A percentile compares a stretch with the other conserved stretches of the same genome.
phyloP scores from a whole-genome alignment of 2,113 vertebrate genomes.

The Gorsachius goisagi region DNA sequence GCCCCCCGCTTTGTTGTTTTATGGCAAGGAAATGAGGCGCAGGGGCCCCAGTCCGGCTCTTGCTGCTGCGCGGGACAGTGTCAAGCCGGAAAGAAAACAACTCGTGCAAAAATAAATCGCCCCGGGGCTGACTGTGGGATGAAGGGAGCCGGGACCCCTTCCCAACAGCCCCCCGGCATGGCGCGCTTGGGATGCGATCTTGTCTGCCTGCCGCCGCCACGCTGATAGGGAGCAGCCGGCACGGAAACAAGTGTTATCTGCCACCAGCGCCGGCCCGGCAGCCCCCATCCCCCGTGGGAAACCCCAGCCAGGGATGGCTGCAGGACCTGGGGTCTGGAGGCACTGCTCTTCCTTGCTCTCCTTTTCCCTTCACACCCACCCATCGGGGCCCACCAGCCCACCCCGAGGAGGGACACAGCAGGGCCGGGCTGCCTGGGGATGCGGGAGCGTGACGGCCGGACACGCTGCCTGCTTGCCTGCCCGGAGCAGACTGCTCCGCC shows the following conservation, averaged over 20 bases:
- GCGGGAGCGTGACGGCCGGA: neutral
- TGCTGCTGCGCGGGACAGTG: neutral
- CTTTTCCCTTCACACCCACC: neutral
- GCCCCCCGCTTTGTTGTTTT: slow-evolving; percentile 52
- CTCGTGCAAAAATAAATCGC: slow-evolving; percentile 19
- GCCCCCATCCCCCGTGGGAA: neutral
- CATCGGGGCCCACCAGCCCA: neutral
- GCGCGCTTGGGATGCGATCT: neutral
- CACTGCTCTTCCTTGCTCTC: neutral
- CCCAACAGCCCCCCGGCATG: accelerated
- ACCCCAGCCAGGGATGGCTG: accelerated
- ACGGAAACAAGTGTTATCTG: slow-evolving; percentile 23
- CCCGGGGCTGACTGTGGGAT: neutral
- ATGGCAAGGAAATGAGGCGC: slow-evolving; percentile 53
- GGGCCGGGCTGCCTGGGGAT: neutral
- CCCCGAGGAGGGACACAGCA: neutral
- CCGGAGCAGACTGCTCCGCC: neutral
- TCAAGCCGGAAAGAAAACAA: slow-evolving; percentile 65
- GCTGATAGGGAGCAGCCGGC: neutral
- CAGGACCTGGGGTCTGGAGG: neutral
- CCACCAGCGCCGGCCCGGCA: neutral
- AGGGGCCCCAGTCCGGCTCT: neutral
- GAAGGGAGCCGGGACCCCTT: neutral
- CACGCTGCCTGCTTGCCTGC: neutral
- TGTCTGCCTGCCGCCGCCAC: neutral